phyloP scores from a whole-genome alignment of 2,113 vertebrate genomes.

The Mionectes macconnelli region DNA sequence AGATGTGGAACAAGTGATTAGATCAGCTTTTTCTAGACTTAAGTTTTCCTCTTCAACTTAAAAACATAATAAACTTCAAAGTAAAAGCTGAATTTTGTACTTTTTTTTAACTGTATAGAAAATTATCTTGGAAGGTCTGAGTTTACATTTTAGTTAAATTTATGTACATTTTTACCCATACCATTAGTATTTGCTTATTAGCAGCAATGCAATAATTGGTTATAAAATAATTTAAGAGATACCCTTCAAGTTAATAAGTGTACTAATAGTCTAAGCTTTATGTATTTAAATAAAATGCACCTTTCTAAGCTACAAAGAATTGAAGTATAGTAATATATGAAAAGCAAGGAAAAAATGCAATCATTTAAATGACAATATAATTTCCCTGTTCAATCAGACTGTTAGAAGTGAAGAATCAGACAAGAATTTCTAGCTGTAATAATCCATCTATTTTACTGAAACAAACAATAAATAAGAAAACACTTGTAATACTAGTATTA shows the following conservation, averaged over 20 bases:
- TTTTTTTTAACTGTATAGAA: not conserved
- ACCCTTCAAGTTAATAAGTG: not conserved
- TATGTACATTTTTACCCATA: not conserved
- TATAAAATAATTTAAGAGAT: not conserved
- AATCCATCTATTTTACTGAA: not conserved
- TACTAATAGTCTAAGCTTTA: not conserved
- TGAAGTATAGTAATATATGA: not conserved
- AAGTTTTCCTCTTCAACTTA: not conserved
- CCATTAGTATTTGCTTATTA: not conserved
- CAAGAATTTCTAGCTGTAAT: not conserved
- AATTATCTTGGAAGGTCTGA: not conserved
- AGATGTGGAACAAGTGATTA: slow-evolving; percentile 51
- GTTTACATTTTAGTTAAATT: not conserved
- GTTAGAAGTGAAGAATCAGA: not conserved
- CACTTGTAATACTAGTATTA: not conserved
- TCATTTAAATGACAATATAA: not conserved
- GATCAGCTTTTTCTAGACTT: slow-evolving; percentile 36
- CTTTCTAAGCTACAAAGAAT: not conserved
- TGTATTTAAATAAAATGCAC: not conserved
- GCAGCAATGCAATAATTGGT: not conserved
- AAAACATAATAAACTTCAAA: slow-evolving; percentile 7
- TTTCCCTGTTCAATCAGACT: not conserved
- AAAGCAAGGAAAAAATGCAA: not conserved
- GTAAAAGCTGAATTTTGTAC: not conserved
- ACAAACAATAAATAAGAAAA: not conserved